phyloP scores from a whole-genome alignment of 2,113 vertebrate species.

The Tachycineta bicolor region DNA sequence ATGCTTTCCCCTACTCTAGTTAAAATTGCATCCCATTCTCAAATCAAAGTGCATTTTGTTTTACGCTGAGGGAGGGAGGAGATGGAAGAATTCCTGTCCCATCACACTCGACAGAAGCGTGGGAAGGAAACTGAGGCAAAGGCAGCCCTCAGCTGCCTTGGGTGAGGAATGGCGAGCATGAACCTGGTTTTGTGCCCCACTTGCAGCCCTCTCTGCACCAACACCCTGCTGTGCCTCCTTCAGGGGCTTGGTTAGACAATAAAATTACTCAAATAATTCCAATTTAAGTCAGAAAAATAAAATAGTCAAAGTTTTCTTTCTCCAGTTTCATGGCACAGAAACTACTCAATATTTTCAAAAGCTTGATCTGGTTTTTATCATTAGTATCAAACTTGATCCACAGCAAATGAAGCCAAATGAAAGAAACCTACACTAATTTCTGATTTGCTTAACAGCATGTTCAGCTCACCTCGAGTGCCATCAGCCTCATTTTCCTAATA shows the following conservation, averaged over 20 bases:
- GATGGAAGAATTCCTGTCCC: background rate
- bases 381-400: background rate
- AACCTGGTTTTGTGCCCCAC: accelerated
- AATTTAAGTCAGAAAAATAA: background rate
- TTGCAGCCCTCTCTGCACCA: background rate
- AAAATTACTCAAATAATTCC: background rate
- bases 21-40: background rate
- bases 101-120: background rate
- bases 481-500: background rate
- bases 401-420: slow-evolving; percentile 20
- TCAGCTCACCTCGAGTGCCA: slow-evolving; percentile 10
- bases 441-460: background rate
- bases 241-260: background rate
- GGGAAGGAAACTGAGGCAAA: background rate
- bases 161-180: accelerated
- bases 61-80: background rate
- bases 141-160: background rate
- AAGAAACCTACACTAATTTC: slow-evolving; percentile 21
- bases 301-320: background rate
- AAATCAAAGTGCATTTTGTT: background rate
- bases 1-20: background rate
- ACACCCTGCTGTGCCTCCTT: background rate
- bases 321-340: background rate
- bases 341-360: background rate
- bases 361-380: background rate